A percentile compares a stretch with the other conserved stretches of the same genome.
phyloP scores from a whole-genome alignment of 1,140 invertebrate species.

The Dendroctonus valens region DNA sequence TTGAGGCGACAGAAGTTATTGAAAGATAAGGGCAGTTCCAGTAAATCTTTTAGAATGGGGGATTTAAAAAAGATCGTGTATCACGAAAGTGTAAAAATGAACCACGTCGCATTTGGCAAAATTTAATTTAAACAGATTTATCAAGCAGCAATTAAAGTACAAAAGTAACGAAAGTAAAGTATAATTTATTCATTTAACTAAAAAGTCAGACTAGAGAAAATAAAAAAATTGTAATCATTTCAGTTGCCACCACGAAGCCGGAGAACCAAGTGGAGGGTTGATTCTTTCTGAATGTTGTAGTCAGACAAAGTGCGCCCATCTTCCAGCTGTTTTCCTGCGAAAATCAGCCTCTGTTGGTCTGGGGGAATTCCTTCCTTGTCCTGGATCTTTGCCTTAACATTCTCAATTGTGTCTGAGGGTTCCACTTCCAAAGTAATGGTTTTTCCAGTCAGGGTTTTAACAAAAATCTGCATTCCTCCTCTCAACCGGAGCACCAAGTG shows the following conservation, averaged over 20 bases:
- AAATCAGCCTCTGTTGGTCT: constrained; percentile 86
- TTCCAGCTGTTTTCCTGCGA: constrained; percentile 92
- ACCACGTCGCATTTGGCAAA: too few species aligned
- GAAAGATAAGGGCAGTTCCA: too few species aligned
- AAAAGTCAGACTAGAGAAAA: too few species aligned
- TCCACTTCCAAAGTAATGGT: constrained; percentile 94
- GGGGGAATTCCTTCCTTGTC: constrained; percentile 89
- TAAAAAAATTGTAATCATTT: constrained; percentile 72
- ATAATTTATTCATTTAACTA: too few species aligned
- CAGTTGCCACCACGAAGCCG: constrained; percentile 95
- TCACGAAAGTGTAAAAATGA: too few species aligned
- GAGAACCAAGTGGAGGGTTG: constrained; percentile 88
- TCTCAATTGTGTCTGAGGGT: constrained; percentile 88
- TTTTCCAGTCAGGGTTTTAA: constrained; percentile 92
- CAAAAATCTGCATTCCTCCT: constrained; percentile 92
- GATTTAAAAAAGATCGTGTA: too few species aligned
- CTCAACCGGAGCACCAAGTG: constrained; percentile 74
- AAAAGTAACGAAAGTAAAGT: too few species aligned
- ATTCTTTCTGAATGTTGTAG: constrained; percentile 94
- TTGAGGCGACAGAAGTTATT: too few species aligned
- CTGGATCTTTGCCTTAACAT: constrained; percentile 95
- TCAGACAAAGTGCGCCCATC: constrained; percentile 90
- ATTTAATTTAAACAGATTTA: too few species aligned
- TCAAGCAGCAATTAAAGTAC: too few species aligned
- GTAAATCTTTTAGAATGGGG: too few species aligned